Percentiles rank a stretch among this genome's conserved stretches.
Conservation (phyloP, 92 coral and sea anemone species). For the Montipora capitata region DNA sequence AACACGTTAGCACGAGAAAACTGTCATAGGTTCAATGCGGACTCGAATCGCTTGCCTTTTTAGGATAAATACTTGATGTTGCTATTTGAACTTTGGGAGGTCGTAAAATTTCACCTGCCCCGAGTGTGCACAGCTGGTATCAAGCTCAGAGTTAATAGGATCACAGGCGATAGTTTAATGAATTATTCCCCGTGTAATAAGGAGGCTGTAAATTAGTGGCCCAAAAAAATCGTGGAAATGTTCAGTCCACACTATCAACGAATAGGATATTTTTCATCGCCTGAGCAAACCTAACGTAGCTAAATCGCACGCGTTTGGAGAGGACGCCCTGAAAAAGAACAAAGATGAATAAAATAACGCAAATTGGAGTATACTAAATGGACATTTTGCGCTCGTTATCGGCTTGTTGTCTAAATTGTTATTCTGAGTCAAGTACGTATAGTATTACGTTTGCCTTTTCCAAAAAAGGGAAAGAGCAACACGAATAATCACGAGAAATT, state of each 20-base stretch:
- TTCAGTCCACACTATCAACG: conserved; percentile 4
- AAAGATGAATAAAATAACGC: background rate
- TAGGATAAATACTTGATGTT: conserved; percentile 80
- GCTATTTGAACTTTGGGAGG: conserved; percentile 87
- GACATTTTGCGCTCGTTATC: conserved; percentile 18
- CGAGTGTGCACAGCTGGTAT: conserved; percentile 86
- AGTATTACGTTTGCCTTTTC: conserved; percentile 41
- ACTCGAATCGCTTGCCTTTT: conserved; percentile 65
- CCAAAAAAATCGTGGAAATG: conserved; percentile 6
- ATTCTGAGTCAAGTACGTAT: conserved; percentile 22
- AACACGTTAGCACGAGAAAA: conserved; percentile 43
- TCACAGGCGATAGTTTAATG: conserved; percentile 58
- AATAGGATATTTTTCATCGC: conserved; percentile 33
- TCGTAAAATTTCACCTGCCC: conserved; percentile 79
- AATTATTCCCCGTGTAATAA: conserved; percentile 82
- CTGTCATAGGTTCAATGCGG: conserved; percentile 60
- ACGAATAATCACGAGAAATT: conserved; percentile 32
- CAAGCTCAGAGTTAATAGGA: conserved; percentile 78
- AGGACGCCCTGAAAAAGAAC: background rate
- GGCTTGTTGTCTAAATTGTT: conserved; percentile 46
- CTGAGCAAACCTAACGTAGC: conserved; percentile 13
- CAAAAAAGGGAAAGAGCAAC: conserved; percentile 23
- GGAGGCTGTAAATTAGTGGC: conserved; percentile 71
- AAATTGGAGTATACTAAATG: conserved; percentile 7
- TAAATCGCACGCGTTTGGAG: background rate